Percentiles rank a stretch among this genome's conserved stretches.
phyloP scores from a whole-genome alignment of 2,888 invertebrate species.

The Hirtodrosophila alboralis region DNA sequence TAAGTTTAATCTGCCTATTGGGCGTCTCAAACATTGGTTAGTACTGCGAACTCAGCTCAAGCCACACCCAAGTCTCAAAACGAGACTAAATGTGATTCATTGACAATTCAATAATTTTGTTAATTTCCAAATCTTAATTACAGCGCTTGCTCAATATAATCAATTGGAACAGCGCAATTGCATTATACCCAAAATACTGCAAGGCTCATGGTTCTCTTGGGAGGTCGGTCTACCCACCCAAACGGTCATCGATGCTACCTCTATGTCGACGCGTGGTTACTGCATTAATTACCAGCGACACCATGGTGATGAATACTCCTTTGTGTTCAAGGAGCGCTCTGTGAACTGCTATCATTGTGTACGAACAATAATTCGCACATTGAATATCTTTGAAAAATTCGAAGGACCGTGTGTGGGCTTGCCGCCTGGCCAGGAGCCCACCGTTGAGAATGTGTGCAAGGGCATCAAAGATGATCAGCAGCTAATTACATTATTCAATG shows the following conservation, averaged over 20 bases:
- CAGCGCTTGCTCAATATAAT: constrained; percentile 60
- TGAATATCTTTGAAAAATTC: constrained; percentile 94
- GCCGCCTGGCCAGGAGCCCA: constrained; percentile 87
- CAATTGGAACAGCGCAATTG: constrained; percentile 84
- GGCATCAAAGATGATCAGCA: constrained; percentile 91
- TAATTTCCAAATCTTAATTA: constrained; percentile 12
- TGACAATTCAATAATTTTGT: constrained; percentile 7
- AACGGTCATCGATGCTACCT: constrained; percentile 92
- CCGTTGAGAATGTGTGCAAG: constrained; percentile 90
- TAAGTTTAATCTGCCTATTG: constrained; percentile 47
- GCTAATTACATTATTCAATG: constrained; percentile 93
- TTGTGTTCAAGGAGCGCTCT: constrained; percentile 88
- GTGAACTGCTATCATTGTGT: constrained; percentile 92
- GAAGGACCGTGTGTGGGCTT: constrained; percentile 93
- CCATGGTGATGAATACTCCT: constrained; percentile 93
- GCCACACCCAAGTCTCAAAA: constrained; percentile 66
- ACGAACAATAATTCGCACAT: constrained; percentile 92
- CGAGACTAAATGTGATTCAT: constrained; percentile 58
- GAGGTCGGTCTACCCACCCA: constrained; percentile 92
- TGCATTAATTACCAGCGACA: constrained; percentile 89
- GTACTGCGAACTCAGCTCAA: constrained; percentile 26
- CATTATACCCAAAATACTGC: constrained; percentile 90
- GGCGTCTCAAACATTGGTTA: constrained; percentile 46
- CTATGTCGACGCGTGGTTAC: constrained; percentile 90
- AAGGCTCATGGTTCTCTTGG: constrained; percentile 96